Conservation (phyloP, 2,113 vertebrate species). For the Xiphias gladius region DNA sequence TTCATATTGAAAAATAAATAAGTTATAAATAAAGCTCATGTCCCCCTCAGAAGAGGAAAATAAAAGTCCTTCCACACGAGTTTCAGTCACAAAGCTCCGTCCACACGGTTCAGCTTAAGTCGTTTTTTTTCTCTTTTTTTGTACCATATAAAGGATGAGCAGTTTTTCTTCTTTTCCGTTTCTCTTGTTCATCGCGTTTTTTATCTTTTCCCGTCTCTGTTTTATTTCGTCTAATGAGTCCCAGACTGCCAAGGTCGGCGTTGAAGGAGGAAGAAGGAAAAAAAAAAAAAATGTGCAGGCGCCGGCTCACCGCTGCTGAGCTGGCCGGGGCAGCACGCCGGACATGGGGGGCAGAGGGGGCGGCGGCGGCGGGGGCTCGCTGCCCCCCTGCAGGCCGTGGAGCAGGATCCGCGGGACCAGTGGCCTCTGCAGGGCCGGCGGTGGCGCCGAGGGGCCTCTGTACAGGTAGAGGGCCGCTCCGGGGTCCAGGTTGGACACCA, state of each 20-base stretch:
- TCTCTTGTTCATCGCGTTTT: conserved; percentile 24
- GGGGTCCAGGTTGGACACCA: conserved; percentile 96
- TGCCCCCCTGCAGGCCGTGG: conserved; percentile 93
- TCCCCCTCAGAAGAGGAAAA: not conserved
- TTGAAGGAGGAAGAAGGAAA: too few species aligned
- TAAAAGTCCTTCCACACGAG: conserved; percentile 40
- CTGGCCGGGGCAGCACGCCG: conserved; percentile 90
- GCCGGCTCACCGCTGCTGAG: conserved; percentile 93
- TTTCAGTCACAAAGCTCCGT: conserved; percentile 54
- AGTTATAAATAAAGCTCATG: conserved; percentile 79
- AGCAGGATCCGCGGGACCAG: conserved; percentile 96
- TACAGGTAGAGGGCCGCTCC: conserved; percentile 96
- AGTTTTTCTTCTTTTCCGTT: conserved; percentile 16
- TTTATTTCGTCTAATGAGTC: conserved; percentile 62
- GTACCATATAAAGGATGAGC: conserved; percentile 40
- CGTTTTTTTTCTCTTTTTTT: conserved; percentile 3
- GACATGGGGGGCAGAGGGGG: conserved; percentile 90
- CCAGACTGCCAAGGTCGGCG: conserved; percentile 49
- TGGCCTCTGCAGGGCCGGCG: conserved; percentile 93
- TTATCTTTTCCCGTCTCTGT: conserved; percentile 44
- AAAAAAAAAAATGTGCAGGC: not conserved
- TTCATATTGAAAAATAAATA: conserved; percentile 83
- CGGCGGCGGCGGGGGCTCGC: conserved; percentile 89
- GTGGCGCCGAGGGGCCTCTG: conserved; percentile 93
- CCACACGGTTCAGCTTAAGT: conserved; percentile 50